Evolutionary conservation across 2,113 vertebrate genomes (phyloP).

Genomic region (Bufo bufo): DNA sequence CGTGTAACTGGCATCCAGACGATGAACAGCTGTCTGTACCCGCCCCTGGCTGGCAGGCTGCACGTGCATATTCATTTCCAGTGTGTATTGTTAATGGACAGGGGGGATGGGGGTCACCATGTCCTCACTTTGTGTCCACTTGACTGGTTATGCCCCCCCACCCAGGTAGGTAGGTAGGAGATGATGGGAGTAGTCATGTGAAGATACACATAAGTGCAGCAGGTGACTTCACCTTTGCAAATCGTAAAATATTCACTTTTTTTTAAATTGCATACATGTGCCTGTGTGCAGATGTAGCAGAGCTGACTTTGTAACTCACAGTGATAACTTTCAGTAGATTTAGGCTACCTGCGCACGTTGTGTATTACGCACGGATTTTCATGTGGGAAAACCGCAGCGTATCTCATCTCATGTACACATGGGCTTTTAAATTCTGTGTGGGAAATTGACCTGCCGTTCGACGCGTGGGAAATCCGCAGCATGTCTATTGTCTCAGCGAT

Average conservation of each 20-base stretch:
- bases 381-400: too few species aligned
- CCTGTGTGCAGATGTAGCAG: background rate
- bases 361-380: too few species aligned
- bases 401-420: too few species aligned
- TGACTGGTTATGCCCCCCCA: too few species aligned
- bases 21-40: conserved; percentile 13
- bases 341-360: too few species aligned
- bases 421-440: too few species aligned
- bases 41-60: conserved; percentile 23
- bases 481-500: too few species aligned
- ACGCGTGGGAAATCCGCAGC: too few species aligned
- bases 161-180: background rate
- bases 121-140: background rate
- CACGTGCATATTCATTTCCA: background rate
- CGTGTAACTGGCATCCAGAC: conserved; percentile 49
- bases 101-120: background rate
- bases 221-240: background rate
- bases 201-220: background rate
- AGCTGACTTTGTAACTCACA: background rate
- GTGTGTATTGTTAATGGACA: conserved; percentile 10
- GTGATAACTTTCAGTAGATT: background rate
- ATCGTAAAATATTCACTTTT: background rate
- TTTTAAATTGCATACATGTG: too few species aligned
- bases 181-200: background rate
- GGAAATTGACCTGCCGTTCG: too few species aligned